phyloP scores from a whole-genome alignment of 2,888 invertebrate genomes.

The Hydriomena furcata region DNA sequence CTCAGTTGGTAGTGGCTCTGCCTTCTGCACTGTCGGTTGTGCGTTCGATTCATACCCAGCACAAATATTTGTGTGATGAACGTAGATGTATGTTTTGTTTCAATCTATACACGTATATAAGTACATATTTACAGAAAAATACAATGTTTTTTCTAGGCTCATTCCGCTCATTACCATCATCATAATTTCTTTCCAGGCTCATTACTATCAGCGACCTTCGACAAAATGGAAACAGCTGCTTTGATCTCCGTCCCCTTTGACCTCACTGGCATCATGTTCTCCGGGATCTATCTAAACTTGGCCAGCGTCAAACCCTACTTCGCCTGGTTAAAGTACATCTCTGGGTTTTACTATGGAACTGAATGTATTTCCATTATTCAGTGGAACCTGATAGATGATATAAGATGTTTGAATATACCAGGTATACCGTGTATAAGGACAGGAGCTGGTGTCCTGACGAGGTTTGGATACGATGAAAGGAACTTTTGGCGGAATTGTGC shows the following conservation, averaged over 20 bases:
- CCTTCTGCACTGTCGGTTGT: too few relatives aligned
- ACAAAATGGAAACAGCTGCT: conserved; percentile 86
- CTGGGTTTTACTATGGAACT: conserved; percentile 87
- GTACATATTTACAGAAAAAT: too few relatives aligned
- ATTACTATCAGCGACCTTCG: conserved; percentile 87
- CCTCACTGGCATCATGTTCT: conserved; percentile 85
- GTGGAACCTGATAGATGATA: conserved; percentile 84
- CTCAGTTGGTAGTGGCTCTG: too few relatives aligned
- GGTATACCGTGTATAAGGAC: conserved; percentile 84
- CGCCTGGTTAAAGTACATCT: conserved; percentile 85
- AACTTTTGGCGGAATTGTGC: conserved; percentile 72
- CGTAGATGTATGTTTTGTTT: too few relatives aligned
- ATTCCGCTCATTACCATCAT: not conserved
- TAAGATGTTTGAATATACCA: conserved; percentile 81
- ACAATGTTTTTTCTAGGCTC: too few relatives aligned
- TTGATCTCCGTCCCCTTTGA: conserved; percentile 88
- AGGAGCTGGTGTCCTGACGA: conserved; percentile 83
- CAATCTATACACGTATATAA: too few relatives aligned
- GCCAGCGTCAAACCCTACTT: conserved; percentile 79
- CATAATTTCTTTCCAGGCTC: conserved; percentile 71
- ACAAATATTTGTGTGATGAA: too few relatives aligned
- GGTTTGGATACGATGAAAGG: conserved; percentile 76
- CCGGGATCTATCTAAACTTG: conserved; percentile 87
- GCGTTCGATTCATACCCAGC: too few relatives aligned
- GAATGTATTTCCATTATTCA: conserved; percentile 88